Conservation (phyloP, 2,797 vertebrate genomes). For the Macropus fuliginosus region DNA sequence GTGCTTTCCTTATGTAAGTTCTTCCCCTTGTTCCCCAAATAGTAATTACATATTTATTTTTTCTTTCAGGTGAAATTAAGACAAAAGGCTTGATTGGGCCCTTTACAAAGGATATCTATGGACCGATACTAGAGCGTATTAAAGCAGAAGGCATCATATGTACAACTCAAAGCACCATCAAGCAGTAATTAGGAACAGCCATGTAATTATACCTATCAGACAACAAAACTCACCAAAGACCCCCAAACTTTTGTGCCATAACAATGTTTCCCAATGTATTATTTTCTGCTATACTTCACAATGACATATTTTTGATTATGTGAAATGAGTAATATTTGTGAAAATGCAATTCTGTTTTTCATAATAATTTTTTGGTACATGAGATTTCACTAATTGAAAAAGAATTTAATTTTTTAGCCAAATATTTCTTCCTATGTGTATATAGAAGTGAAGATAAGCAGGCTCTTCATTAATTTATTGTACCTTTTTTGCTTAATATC, state of each 20-base stretch:
- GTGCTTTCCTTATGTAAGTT: neutral
- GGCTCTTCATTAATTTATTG: conserved; percentile 69
- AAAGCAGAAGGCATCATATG: conserved; percentile 92
- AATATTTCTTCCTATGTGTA: conserved; percentile 42
- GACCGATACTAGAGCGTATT: conserved; percentile 90
- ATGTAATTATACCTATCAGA: conserved; percentile 49
- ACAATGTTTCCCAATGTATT: conserved; percentile 12
- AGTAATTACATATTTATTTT: conserved; percentile 41
- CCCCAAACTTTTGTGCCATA: conserved; percentile 30
- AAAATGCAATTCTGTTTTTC: conserved; percentile 63
- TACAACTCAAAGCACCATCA: conserved; percentile 87
- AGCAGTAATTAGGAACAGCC: conserved; percentile 60
- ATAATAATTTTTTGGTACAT: conserved; percentile 43
- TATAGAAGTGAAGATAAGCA: conserved; percentile 48
- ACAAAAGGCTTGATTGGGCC: conserved; percentile 93
- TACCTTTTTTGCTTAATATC: conserved; percentile 48
- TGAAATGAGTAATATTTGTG: conserved; percentile 43
- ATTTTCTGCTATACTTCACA: conserved; percentile 27
- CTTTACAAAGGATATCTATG: conserved; percentile 91
- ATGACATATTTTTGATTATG: conserved; percentile 51
- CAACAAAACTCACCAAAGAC: neutral
- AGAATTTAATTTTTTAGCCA: conserved; percentile 38
- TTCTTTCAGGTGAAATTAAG: conserved; percentile 91
- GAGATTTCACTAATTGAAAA: conserved; percentile 22
- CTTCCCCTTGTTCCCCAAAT: conserved; percentile 26